Conservation (phyloP, 2,113 vertebrate species). For the Antennarius striatus region DNA sequence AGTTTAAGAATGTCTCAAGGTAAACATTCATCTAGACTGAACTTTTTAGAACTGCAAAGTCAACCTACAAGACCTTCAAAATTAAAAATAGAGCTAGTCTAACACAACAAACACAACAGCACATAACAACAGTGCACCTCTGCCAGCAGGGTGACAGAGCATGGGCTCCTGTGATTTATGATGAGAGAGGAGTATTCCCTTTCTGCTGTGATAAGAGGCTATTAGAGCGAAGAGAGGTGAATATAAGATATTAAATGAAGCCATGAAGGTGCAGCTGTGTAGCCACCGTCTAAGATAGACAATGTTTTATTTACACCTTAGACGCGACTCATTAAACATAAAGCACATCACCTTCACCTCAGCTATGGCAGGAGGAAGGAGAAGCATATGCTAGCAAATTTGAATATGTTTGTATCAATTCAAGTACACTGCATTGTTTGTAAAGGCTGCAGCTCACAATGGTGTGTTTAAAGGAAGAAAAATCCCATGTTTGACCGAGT, state of each 20-base stretch:
- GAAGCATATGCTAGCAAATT: slow-evolving; percentile 29
- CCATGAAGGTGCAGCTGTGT: slow-evolving; percentile 54
- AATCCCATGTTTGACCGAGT: too few species aligned
- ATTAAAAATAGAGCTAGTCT: slow-evolving; percentile 53
- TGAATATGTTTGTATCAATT: slow-evolving; percentile 15
- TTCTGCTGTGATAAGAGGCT: slow-evolving; percentile 51
- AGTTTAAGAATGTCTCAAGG: slow-evolving; percentile 27
- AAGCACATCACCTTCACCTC: slow-evolving; percentile 35
- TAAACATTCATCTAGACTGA: slow-evolving; percentile 50
- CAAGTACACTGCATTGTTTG: neutral
- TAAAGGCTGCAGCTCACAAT: too few species aligned
- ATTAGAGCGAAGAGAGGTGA: slow-evolving; percentile 56
- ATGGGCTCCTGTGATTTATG: slow-evolving; percentile 66
- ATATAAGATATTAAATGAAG: slow-evolving; percentile 70
- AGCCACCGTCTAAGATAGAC: slow-evolving; percentile 47
- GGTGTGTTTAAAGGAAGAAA: too few species aligned
- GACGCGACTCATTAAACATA: slow-evolving; percentile 60
- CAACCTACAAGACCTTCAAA: slow-evolving; percentile 47
- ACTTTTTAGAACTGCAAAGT: slow-evolving; percentile 35
- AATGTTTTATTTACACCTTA: slow-evolving; percentile 69
- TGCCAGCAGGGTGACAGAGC: slow-evolving; percentile 62
- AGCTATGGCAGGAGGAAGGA: slow-evolving; percentile 2
- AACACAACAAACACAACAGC: slow-evolving; percentile 54
- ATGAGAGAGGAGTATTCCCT: slow-evolving; percentile 58
- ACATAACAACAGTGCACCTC: slow-evolving; percentile 61